Evolutionary conservation across 2,113 vertebrate genomes (phyloP).

Genomic region (Nycticebus coucang): DNA sequence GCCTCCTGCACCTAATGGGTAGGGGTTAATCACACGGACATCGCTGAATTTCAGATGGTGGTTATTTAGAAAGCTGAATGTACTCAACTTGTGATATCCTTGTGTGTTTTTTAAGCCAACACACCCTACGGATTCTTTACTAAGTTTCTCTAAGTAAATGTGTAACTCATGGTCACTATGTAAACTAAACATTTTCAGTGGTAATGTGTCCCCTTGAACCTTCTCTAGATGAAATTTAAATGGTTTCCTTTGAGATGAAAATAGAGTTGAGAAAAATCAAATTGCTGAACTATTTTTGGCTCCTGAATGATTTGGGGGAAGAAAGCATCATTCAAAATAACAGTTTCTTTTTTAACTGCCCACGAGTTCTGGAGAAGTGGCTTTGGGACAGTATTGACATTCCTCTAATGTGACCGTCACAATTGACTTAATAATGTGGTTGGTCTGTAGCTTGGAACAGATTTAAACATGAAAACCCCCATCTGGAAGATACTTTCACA

Average conservation of each 20-base stretch:
- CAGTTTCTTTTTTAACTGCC: conserved; percentile 9
- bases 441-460: conserved; percentile 26
- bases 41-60: background rate
- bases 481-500: conserved; percentile 63
- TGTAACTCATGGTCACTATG: conserved; percentile 73
- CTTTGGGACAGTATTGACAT: background rate
- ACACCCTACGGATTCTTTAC: conserved; percentile 21
- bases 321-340: conserved; percentile 23
- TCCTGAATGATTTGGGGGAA: conserved; percentile 51
- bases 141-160: conserved; percentile 64
- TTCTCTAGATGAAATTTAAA: conserved; percentile 74
- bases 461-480: conserved; percentile 56
- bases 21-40: background rate
- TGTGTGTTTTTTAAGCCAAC: conserved; percentile 67
- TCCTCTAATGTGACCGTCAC: conserved; percentile 54
- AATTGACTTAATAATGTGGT: background rate
- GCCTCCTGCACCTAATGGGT: conserved; percentile 44
- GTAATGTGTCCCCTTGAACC: conserved; percentile 34
- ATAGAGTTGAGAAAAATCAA: conserved; percentile 71
- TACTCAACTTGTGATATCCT: conserved; percentile 66
- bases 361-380: conserved; percentile 50
- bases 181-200: conserved; percentile 75
- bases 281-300: conserved; percentile 69
- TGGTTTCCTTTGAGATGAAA: conserved; percentile 81
- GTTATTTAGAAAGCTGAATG: conserved; percentile 70